Percentiles rank a stretch among this genome's conserved stretches.
These are phyloP conservation scores for Cettia cetti DNA, from an alignment of 2,113 vertebrate species.

Conservation along the genomic window DNA sequence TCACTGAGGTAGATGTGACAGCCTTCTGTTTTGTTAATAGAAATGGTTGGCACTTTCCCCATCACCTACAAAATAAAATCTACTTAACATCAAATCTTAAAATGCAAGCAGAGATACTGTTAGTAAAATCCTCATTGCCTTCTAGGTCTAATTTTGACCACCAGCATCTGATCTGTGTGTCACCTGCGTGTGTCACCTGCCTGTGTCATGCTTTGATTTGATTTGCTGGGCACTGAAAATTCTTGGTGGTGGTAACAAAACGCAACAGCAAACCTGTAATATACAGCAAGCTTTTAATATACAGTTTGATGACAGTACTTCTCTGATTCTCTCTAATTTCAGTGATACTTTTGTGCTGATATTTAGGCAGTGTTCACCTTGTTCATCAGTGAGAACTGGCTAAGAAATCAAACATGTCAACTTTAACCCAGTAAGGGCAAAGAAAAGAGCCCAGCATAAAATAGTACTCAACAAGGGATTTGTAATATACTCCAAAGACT, in stretches of 20 bases:
- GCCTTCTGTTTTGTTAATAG: slow-evolving; percentile 97
- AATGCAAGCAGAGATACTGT: background rate
- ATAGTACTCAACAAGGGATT: background rate
- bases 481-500: background rate
- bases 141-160: background rate
- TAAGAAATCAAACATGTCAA: background rate
- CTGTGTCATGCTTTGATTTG: background rate
- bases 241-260: background rate
- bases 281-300: background rate
- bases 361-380: background rate
- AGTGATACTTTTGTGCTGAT: background rate
- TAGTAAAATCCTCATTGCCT: background rate
- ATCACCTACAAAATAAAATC: slow-evolving; percentile 78
- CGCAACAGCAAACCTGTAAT: background rate
- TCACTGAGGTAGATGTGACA: slow-evolving; percentile 95
- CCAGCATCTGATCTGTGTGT: background rate
- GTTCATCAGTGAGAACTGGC: background rate
- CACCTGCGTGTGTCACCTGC: background rate
- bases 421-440: background rate
- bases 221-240: background rate
- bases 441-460: background rate
- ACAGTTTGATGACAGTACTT: background rate
- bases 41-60: slow-evolving; percentile 94
- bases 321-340: background rate
- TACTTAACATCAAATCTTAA: background rate